phyloP scores from a whole-genome alignment of 2,888 invertebrate genomes.

The Tetranychus piercei region DNA sequence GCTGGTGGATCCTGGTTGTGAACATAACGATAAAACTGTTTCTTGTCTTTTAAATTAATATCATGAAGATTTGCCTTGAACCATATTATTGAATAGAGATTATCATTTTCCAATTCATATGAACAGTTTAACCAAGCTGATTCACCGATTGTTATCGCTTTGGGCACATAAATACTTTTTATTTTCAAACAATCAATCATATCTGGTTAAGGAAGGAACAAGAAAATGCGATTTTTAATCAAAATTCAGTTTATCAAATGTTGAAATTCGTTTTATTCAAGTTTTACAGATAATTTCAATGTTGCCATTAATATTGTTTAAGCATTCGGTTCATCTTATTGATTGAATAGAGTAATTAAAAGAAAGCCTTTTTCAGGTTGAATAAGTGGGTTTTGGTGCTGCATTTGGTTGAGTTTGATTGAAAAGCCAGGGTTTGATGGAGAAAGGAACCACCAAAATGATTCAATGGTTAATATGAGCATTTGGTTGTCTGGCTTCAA shows the following conservation, averaged over 20 bases:
- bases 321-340: too few species aligned
- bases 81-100: conserved; percentile 27
- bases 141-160: conserved; percentile 23
- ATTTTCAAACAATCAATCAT: neutral
- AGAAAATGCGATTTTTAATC: neutral
- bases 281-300: too few species aligned
- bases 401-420: too few species aligned
- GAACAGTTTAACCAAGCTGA: conserved; percentile 27
- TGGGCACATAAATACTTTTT: conserved; percentile 23
- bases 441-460: too few species aligned
- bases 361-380: too few species aligned
- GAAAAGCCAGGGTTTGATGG: too few species aligned
- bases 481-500: too few species aligned
- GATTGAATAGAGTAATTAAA: too few species aligned
- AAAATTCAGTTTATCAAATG: neutral
- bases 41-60: neutral
- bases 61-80: conserved; percentile 23
- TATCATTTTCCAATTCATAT: conserved; percentile 26
- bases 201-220: neutral
- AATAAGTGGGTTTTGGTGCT: too few species aligned
- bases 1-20: conserved; percentile 25
- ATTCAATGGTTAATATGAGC: too few species aligned
- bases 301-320: too few species aligned
- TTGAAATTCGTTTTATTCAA: neutral
- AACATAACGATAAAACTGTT: conserved; percentile 25